Evolutionary conservation across 2,113 vertebrate genomes (phyloP).

Genomic region (Acanthisitta chloris): DNA sequence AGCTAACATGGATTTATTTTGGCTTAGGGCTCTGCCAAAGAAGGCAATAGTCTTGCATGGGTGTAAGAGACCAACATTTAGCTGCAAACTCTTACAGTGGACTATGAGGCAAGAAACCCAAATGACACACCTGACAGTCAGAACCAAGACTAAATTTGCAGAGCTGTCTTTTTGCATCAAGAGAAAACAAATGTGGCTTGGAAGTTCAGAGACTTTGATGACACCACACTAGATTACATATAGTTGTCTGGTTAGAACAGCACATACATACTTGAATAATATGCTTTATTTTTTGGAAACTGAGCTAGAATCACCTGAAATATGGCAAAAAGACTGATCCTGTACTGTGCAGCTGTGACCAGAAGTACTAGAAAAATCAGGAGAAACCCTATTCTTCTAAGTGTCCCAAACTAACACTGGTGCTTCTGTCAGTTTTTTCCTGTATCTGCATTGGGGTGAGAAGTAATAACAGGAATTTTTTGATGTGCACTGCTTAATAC

Average conservation of each 20-base stretch:
- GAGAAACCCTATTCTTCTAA: neutral
- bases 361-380: neutral
- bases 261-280: neutral
- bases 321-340: neutral
- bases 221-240: neutral
- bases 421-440: neutral
- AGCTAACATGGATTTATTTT: neutral
- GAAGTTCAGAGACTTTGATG: neutral
- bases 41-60: neutral
- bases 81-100: neutral
- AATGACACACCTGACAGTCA: neutral
- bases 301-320: neutral
- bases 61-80: neutral
- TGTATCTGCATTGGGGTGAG: neutral
- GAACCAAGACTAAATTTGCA: neutral
- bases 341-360: neutral
- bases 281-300: neutral
- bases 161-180: neutral
- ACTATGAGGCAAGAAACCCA: neutral
- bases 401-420: neutral
- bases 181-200: neutral
- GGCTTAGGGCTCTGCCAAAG: neutral
- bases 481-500: neutral
- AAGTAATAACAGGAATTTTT: neutral
- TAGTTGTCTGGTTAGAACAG: neutral